Conservation (phyloP, 2,113 vertebrate genomes). For the Lagopus leucura region DNA sequence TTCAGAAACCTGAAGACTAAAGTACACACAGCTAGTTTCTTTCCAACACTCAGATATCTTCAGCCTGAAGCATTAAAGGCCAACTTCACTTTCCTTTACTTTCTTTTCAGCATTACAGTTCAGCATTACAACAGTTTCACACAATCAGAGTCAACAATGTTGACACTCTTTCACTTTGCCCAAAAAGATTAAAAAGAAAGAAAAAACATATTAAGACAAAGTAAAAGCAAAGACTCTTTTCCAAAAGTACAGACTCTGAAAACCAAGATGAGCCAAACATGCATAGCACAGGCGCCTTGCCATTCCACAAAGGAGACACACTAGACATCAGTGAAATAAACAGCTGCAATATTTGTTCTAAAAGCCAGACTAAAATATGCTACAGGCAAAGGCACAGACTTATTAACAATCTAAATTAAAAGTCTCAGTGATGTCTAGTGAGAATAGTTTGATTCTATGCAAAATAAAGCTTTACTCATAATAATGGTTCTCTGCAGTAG, state of each 20-base stretch:
- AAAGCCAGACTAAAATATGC: not conserved
- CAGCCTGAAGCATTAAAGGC: not conserved
- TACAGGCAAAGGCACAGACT: not conserved
- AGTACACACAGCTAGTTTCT: not conserved
- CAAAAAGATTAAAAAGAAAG: not conserved
- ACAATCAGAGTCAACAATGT: not conserved
- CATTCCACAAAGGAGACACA: not conserved
- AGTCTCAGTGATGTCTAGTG: not conserved
- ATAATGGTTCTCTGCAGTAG: not conserved
- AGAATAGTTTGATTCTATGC: not conserved
- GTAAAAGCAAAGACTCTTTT: not conserved
- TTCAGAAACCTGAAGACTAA: not conserved
- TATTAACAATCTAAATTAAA: not conserved
- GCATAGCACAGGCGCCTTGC: not conserved
- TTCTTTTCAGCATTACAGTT: not conserved
- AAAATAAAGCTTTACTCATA: not conserved
- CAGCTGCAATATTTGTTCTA: not conserved
- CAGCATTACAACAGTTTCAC: not conserved
- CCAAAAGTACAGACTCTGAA: not conserved
- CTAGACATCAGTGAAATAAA: not conserved
- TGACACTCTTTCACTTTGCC: not conserved
- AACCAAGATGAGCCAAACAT: not conserved
- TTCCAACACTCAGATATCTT: not conserved
- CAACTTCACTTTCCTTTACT: not conserved
- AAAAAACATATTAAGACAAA: not conserved